Evolutionary conservation across 2,797 vertebrate species (phyloP).

Genomic region (Coregonus ussuriensis): DNA sequence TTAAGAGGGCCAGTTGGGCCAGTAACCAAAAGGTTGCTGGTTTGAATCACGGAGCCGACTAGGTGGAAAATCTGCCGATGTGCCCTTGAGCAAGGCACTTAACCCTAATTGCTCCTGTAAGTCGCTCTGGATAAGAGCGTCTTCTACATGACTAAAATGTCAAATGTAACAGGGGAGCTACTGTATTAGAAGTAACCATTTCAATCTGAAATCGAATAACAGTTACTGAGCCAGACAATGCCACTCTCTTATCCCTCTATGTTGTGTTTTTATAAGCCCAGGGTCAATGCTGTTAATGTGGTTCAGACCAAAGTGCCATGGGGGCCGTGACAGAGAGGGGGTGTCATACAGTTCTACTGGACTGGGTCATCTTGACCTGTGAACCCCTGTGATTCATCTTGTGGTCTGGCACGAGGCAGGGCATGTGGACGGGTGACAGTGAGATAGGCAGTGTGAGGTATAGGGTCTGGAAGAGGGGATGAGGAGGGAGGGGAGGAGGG

Average conservation of each 20-base stretch:
- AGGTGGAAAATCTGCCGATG: too few relatives aligned
- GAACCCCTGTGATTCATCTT: slow-evolving; percentile 81
- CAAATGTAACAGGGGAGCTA: too few relatives aligned
- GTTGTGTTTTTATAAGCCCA: not conserved
- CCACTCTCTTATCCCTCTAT: not conserved
- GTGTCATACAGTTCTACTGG: not conserved
- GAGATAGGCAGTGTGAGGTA: slow-evolving; percentile 62
- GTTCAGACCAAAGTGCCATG: slow-evolving; percentile 24
- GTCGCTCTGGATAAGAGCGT: too few relatives aligned
- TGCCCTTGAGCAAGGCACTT: too few relatives aligned
- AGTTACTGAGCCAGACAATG: not conserved
- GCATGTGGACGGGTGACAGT: slow-evolving; percentile 13
- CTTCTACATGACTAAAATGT: too few relatives aligned
- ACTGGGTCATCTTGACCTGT: slow-evolving; percentile 77
- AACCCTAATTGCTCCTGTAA: too few relatives aligned
- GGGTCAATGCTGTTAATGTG: slow-evolving; percentile 28
- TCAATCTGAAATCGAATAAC: not conserved
- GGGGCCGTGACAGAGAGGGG: slow-evolving; percentile 1
- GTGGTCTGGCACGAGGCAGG: slow-evolving; percentile 66
- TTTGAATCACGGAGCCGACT: too few relatives aligned
- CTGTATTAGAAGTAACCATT: not conserved
- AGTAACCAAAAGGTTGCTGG: too few relatives aligned
- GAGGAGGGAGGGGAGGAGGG: slow-evolving; percentile 28
- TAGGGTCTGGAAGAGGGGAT: slow-evolving; percentile 84
- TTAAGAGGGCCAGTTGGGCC: too few relatives aligned